Base-by-base conservation (phyloP, 2,888 invertebrate genomes). In the Drosophila infuscata region DNA sequence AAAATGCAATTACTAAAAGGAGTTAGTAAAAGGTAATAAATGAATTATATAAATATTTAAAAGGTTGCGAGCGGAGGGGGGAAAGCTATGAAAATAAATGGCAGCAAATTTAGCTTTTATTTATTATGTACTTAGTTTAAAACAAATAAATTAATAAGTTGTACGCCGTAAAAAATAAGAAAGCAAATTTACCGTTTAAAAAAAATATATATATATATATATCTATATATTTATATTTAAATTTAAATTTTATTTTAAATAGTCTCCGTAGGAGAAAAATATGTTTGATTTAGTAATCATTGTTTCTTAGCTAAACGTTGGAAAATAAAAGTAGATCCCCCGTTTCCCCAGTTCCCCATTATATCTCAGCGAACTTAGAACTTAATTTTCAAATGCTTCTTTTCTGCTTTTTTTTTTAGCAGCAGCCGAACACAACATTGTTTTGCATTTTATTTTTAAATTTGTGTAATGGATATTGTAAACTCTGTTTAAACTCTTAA, bases 371-470 rank as follows among this genome's bases (percentile, higher is more conserved):
- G 20, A 32, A 30, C 57, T 20, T 43, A 15, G 29, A 41, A 56
- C n/a, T 56, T 1, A 41, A 56, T 38, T 29, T 41, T n/a, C 38
- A 38, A 29, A 46, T 46, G 46, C 41, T n/a, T 20, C 12, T 20
- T 20, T 46, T 46, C 12, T 15, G 52, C 30, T n/a, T 52, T 52
- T n/a, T 52, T 52, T 33, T 33, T 12, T 12, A 33, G 53, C 29
- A 30, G 29, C 30, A 41, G 57, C 20, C 43, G 43, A 57, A 57
- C 30, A 57, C 43, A 32, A 57, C 43, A 15, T 43, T 32, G 30
- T 20, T 20, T 20, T 20, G 12, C 3, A 12, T 46, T 46, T 20
- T 46, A 25, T 46, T 20, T 20, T 8, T 41, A 15, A 12, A n/a
- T 56, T 57, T 32, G 15, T 15, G 30, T 11, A 33, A 35, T 35